These are phyloP conservation scores for Paramisgurnus dabryanus DNA, from an alignment of 2,113 vertebrate species.

Conservation along the genomic window DNA sequence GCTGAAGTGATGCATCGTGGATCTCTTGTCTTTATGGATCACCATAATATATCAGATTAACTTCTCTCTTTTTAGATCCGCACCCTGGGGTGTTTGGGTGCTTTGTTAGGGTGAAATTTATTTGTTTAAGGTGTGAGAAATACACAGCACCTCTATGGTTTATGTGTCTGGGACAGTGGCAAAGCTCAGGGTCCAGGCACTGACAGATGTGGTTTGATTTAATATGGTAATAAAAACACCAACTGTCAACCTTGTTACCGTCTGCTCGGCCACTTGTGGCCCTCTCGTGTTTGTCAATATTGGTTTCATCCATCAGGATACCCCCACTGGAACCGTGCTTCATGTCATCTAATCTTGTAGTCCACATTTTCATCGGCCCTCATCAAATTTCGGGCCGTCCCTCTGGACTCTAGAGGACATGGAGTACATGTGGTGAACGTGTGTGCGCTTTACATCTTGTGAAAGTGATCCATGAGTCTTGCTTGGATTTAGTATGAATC, in stretches of 20 bases:
- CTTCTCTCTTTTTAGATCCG: too few species aligned
- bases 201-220: constrained; percentile 17
- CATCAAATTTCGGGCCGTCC: constrained; percentile 33
- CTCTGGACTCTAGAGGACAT: constrained; percentile 24
- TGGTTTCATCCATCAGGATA: constrained; percentile 35
- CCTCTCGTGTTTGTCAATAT: constrained; percentile 29
- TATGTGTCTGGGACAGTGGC: not conserved
- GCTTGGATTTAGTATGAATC: not conserved
- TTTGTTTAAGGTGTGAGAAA: constrained; percentile 16
- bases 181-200: constrained; percentile 7
- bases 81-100: not conserved
- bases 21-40: constrained; percentile 1
- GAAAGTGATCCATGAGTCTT: not conserved
- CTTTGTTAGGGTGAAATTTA: not conserved
- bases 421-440: not conserved
- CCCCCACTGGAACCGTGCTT: constrained; percentile 4
- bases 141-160: not conserved
- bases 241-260: not conserved
- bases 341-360: constrained; percentile 6
- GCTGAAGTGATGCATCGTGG: not conserved
- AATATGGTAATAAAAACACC: constrained; percentile 12
- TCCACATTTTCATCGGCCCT: not conserved
- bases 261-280: constrained; percentile 4
- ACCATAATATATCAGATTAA: not conserved
- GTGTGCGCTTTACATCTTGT: not conserved